Conservation (phyloP, 2,888 invertebrate species). For the Hydriomena furcata region DNA sequence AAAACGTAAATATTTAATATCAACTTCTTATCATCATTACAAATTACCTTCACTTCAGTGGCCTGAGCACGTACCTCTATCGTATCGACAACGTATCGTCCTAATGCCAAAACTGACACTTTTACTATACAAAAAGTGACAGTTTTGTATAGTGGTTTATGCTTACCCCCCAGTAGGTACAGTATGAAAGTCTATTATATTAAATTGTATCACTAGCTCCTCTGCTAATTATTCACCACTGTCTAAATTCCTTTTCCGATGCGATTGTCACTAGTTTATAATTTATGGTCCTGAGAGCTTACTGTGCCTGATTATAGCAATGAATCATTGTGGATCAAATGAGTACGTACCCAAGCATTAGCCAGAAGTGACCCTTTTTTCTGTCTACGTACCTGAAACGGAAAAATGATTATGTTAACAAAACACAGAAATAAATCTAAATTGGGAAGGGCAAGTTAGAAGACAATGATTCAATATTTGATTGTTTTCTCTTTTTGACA, state of each 20-base stretch:
- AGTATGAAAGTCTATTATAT: too few species aligned
- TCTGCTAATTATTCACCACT: constrained; percentile 18
- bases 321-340: constrained; percentile 46
- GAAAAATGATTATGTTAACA: background rate
- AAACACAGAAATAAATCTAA: background rate
- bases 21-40: too few species aligned
- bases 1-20: too few species aligned
- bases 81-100: too few species aligned
- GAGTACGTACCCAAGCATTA: constrained; percentile 22
- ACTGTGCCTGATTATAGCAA: constrained; percentile 56
- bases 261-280: constrained; percentile 65
- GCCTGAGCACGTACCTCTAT: too few species aligned
- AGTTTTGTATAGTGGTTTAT: too few species aligned
- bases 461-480: too few species aligned
- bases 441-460: too few species aligned
- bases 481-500: too few species aligned
- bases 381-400: constrained; percentile 20
- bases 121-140: too few species aligned
- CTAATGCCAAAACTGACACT: too few species aligned
- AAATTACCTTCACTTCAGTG: background rate
- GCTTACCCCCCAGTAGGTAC: too few species aligned
- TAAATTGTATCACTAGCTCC: background rate
- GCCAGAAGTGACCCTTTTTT: constrained; percentile 12
- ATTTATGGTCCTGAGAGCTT: constrained; percentile 66
- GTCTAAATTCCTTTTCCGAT: constrained; percentile 64